Evolutionary conservation across 2,888 invertebrate species (phyloP).

Genomic region (Limnephilus auricula): DNA sequence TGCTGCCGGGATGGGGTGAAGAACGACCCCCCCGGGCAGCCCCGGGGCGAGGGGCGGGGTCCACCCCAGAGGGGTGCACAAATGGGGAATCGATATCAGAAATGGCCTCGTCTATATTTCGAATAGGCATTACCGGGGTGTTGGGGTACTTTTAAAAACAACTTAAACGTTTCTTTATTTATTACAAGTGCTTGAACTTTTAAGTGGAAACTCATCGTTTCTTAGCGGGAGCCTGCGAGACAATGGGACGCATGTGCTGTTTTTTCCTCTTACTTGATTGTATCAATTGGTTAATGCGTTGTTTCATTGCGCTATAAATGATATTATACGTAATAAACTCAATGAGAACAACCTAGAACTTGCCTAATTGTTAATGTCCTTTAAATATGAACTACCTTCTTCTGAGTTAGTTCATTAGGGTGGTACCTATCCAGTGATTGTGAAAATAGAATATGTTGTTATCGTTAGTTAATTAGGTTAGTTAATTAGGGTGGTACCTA

Average conservation of each 20-base stretch:
- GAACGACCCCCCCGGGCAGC: slow-evolving; percentile 42
- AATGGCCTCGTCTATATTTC: slow-evolving; percentile 66
- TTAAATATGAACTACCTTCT: neutral
- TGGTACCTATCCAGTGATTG: neutral
- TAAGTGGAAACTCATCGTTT: slow-evolving; percentile 62
- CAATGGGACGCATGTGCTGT: slow-evolving; percentile 37
- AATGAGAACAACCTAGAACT: neutral
- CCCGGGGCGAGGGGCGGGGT: slow-evolving; percentile 26
- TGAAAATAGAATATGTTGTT: neutral
- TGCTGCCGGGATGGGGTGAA: slow-evolving; percentile 44
- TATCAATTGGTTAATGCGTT: slow-evolving; percentile 42
- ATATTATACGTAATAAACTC: neutral
- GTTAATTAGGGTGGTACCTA: neutral
- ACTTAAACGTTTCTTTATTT: slow-evolving; percentile 67
- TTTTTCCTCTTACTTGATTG: slow-evolving; percentile 27
- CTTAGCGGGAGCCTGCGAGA: slow-evolving; percentile 48
- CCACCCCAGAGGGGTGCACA: slow-evolving; percentile 57
- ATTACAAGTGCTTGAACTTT: slow-evolving; percentile 63
- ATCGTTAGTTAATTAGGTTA: no score
- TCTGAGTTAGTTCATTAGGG: neutral
- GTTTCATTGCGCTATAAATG: slow-evolving; percentile 22
- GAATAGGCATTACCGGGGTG: slow-evolving; percentile 66
- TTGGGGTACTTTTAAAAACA: slow-evolving; percentile 66
- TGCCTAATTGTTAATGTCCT: neutral
- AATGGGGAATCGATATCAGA: slow-evolving; percentile 65